phyloP scores from a whole-genome alignment of 2,797 vertebrate genomes.

The Gymnopithys bicolor region DNA sequence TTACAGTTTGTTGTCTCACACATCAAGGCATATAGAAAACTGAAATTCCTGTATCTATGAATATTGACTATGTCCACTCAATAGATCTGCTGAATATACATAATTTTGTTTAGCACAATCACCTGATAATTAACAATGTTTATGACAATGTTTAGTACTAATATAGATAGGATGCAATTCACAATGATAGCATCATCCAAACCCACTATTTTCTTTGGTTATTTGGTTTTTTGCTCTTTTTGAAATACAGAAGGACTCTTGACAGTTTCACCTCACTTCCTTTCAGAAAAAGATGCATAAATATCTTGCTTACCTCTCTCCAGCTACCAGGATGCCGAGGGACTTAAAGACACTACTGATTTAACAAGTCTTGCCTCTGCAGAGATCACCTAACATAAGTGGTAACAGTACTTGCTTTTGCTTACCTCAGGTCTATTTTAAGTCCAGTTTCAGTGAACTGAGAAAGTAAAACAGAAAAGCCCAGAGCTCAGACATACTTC shows the following conservation, averaged over 20 bases:
- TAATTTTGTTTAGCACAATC: background rate
- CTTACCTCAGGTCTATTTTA: background rate
- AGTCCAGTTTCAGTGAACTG: background rate
- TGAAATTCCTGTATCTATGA: background rate
- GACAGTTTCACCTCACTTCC: background rate
- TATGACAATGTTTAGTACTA: background rate
- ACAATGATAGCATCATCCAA: background rate
- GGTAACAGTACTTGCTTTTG: background rate
- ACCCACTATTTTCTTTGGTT: background rate
- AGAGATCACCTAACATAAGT: background rate
- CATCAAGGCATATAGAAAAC: background rate
- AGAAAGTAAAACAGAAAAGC: background rate
- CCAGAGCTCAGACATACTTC: background rate
- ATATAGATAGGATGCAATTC: background rate
- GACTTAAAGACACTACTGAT: background rate
- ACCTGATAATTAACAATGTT: background rate
- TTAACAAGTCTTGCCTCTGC: background rate
- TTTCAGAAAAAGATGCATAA: background rate
- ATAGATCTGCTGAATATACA: background rate
- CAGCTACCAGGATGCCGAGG: background rate
- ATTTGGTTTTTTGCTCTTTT: background rate
- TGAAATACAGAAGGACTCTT: background rate
- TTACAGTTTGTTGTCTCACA: background rate
- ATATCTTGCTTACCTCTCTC: background rate
- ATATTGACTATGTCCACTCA: background rate